Evolutionary conservation across 37 sponge, comb jelly and placozoan species (phyloP).

Genomic region (Corticium candelabrum): DNA sequence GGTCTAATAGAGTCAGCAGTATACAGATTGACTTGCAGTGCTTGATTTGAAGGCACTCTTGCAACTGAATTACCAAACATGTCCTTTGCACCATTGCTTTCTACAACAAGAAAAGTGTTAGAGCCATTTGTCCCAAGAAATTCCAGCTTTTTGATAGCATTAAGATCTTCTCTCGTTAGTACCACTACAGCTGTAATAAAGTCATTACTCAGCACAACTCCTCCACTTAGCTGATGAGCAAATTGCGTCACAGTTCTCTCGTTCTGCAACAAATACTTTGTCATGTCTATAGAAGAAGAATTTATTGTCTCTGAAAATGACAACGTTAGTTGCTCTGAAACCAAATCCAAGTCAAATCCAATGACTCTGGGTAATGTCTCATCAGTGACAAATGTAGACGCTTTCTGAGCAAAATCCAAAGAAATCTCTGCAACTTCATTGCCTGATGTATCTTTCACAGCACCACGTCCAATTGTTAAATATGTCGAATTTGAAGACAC

Average conservation of each 20-base stretch:
- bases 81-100: constrained; percentile 54
- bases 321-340: constrained; percentile 47
- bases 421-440: constrained; percentile 60
- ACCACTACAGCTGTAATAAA: constrained; percentile 38
- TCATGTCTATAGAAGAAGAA: constrained; percentile 61
- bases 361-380: constrained; percentile 38
- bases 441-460: constrained; percentile 40
- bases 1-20: constrained; percentile 45
- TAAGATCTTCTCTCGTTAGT: constrained; percentile 56
- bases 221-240: constrained; percentile 39
- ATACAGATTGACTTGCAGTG: constrained; percentile 20
- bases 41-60: constrained; percentile 29
- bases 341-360: constrained; percentile 44
- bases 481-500: constrained; percentile 35
- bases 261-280: constrained; percentile 63
- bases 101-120: constrained; percentile 58
- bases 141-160: constrained; percentile 66
- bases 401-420: constrained; percentile 10
- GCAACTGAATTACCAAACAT: constrained; percentile 59
- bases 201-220: constrained; percentile 36
- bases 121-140: constrained; percentile 27
- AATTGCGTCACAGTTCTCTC: constrained; percentile 24
- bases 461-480: constrained; percentile 42
- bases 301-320: constrained; percentile 79
- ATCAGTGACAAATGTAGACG: constrained; percentile 27